A percentile compares a stretch with the other conserved stretches of the same genome.
Evolutionary conservation across 1,140 invertebrate genomes (phyloP).

Genomic region (Oncopodura yosiiana): DNA sequence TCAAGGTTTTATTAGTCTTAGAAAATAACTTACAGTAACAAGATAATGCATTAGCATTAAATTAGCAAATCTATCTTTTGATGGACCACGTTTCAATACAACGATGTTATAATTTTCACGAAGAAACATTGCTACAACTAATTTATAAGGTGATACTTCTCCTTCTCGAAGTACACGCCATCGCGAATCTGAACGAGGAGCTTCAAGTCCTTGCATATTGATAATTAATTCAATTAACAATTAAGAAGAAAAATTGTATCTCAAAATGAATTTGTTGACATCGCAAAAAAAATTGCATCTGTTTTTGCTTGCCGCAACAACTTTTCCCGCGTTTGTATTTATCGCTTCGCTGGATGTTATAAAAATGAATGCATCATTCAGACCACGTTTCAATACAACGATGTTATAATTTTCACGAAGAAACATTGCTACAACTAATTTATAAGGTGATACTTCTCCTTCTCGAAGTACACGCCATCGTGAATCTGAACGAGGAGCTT

Average conservation of each 20-base stretch:
- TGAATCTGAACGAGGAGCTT: slow-evolving; percentile 11
- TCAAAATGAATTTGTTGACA: too few species aligned
- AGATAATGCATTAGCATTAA: slow-evolving; percentile 19
- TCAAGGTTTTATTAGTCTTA: background rate
- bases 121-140: slow-evolving; percentile 24
- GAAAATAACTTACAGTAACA: slow-evolving; percentile 14
- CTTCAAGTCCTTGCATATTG: slow-evolving; percentile 6
- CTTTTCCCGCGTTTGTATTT: too few species aligned
- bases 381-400: slow-evolving; percentile 13
- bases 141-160: slow-evolving; percentile 26
- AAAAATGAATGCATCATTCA: too few species aligned
- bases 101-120: slow-evolving; percentile 23
- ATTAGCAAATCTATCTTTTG: slow-evolving; percentile 11
- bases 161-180: slow-evolving; percentile 22
- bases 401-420: slow-evolving; percentile 26
- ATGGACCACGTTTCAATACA: slow-evolving; percentile 8
- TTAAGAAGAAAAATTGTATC: background rate
- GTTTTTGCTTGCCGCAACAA: too few species aligned
- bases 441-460: slow-evolving; percentile 27
- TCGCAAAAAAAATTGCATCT: too few species aligned
- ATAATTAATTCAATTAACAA: background rate
- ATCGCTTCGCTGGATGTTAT: too few species aligned
- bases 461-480: slow-evolving; percentile 19
- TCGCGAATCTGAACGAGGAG: slow-evolving; percentile 13
- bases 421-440: slow-evolving; percentile 22